Percentiles rank a stretch among this genome's conserved stretches.
These are phyloP conservation scores for Lycophotia porphyrea DNA, from an alignment of 2,888 invertebrate species.

Conservation along the genomic window DNA sequence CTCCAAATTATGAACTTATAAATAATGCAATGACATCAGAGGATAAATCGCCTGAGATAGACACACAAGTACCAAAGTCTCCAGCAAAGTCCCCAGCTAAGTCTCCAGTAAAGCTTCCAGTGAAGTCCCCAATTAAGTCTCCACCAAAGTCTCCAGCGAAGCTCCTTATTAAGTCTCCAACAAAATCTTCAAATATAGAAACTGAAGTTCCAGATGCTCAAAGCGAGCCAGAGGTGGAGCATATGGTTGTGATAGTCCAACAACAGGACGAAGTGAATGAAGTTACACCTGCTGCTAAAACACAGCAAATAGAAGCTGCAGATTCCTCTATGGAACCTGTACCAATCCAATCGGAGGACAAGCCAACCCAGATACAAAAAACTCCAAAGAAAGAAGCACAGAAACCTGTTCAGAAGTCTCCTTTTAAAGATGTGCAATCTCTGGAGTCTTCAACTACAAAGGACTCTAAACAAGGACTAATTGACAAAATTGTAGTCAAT, in stretches of 20 bases:
- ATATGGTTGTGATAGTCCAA: conserved; percentile 50
- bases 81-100: conserved; percentile 26
- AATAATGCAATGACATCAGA: conserved; percentile 22
- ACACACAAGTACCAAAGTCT: conserved; percentile 30
- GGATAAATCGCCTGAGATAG: conserved; percentile 24
- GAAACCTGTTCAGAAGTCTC: conserved; percentile 33
- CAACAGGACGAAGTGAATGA: conserved; percentile 33
- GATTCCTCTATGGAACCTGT: conserved; percentile 69
- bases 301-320: conserved; percentile 64
- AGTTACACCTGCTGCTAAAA: conserved; percentile 42
- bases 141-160: conserved; percentile 40
- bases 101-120: conserved; percentile 6
- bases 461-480: conserved; percentile 49
- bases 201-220: conserved; percentile 50
- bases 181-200: conserved; percentile 55
- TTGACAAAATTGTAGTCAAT: conserved; percentile 58
- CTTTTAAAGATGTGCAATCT: conserved; percentile 49
- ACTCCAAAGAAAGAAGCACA: conserved; percentile 34
- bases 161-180: conserved; percentile 26
- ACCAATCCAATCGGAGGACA: conserved; percentile 47
- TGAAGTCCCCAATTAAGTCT: conserved; percentile 42
- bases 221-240: conserved; percentile 56
- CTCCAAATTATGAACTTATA: conserved; percentile 29
- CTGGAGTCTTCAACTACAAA: conserved; percentile 47
- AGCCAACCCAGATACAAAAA: conserved; percentile 21